A percentile compares a stretch with the other conserved stretches of the same genome.
Conservation (phyloP, 2,113 vertebrate species). For the Phaethon lepturus region DNA sequence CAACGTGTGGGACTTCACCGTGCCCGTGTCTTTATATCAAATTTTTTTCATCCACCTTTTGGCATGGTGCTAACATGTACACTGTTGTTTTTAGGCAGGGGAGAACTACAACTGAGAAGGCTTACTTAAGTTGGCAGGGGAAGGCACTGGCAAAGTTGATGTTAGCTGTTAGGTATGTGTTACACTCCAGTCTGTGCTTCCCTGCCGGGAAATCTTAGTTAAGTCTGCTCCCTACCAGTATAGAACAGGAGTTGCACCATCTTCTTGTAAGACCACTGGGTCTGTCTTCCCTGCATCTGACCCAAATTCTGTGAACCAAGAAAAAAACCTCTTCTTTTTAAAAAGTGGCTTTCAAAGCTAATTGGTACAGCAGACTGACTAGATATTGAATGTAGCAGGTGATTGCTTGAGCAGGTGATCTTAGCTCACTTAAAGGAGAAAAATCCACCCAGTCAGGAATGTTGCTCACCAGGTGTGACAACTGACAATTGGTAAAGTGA, state of each 20-base stretch:
- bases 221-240: not conserved
- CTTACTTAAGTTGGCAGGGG: not conserved
- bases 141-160: not conserved
- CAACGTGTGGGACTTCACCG: not conserved
- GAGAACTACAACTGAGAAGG: not conserved
- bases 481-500: not conserved
- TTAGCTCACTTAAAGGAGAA: not conserved
- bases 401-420: not conserved
- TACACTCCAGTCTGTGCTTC: not conserved
- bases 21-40: not conserved
- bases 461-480: conserved; percentile 30
- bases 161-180: not conserved
- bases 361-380: not conserved
- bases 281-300: not conserved
- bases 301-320: not conserved
- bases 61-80: not conserved
- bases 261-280: not conserved
- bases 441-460: not conserved
- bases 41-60: not conserved
- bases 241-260: not conserved
- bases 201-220: not conserved
- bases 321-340: not conserved
- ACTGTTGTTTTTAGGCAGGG: not conserved
- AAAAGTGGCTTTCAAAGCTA: not conserved
- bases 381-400: not conserved